Conservation (phyloP, 2,888 invertebrate genomes). For the Folsomia candida region DNA sequence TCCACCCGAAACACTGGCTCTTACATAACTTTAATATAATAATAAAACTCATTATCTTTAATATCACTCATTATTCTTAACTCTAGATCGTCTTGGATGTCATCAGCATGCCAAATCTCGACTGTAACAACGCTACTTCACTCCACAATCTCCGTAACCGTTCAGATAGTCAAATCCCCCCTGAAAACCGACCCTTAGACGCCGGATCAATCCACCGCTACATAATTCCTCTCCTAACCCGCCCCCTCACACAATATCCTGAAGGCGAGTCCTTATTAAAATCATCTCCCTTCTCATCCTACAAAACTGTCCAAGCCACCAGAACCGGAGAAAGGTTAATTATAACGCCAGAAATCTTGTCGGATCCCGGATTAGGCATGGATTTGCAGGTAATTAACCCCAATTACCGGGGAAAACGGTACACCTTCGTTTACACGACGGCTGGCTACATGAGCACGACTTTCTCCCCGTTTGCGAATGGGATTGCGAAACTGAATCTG, state of each 20-base stretch:
- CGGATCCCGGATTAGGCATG: constrained; percentile 51
- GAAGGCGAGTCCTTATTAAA: constrained; percentile 21
- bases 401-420: constrained; percentile 52
- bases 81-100: constrained; percentile 53
- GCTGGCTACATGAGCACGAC: constrained; percentile 49
- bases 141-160: constrained; percentile 20
- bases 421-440: constrained; percentile 57
- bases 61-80: constrained; percentile 14
- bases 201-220: constrained; percentile 29
- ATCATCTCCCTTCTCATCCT: constrained; percentile 39
- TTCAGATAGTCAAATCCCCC: not conserved
- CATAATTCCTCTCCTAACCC: constrained; percentile 24
- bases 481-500: constrained; percentile 56
- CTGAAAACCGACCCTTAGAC: constrained; percentile 12
- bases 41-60: not conserved
- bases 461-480: constrained; percentile 35
- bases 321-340: constrained; percentile 52
- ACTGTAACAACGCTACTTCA: constrained; percentile 28
- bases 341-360: constrained; percentile 45
- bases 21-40: no score
- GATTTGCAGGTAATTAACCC: constrained; percentile 58
- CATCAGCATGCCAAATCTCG: constrained; percentile 42
- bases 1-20: no score
- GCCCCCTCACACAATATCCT: constrained; percentile 11
- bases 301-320: constrained; percentile 53